Conservation (phyloP, 1,140 invertebrate species). For the Melipona quadrifasciata region DNA sequence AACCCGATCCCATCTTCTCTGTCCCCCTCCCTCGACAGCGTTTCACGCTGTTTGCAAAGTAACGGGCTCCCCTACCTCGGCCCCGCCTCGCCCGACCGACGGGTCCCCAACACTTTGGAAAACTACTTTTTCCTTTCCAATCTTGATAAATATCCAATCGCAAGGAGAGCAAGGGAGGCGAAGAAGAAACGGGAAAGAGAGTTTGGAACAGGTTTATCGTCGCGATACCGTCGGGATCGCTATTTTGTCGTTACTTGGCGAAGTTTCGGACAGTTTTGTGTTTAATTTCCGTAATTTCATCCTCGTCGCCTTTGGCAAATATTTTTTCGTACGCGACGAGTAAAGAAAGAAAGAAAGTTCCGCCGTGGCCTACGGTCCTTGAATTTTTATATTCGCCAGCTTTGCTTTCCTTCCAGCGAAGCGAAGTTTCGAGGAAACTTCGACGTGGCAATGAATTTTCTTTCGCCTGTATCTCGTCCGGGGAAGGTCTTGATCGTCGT, state of each 20-base stretch:
- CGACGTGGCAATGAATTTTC: no score
- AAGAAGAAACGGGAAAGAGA: not conserved
- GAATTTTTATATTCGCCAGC: no score
- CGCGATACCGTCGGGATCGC: not conserved
- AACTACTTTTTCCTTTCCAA: not conserved
- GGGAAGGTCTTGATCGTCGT: no score
- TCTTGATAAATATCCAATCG: constrained; percentile 1
- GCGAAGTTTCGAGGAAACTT: no score
- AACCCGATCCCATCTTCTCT: not conserved
- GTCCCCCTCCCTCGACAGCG: not conserved
- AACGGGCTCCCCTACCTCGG: not conserved
- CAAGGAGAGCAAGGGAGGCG: not conserved
- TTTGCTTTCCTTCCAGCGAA: no score
- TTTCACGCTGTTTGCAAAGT: not conserved
- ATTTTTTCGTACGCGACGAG: no score
- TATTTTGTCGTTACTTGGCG: not conserved
- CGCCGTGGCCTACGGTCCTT: no score
- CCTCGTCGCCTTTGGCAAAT: no score
- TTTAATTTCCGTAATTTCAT: no score
- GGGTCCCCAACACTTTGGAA: not conserved
- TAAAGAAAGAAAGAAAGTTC: no score
- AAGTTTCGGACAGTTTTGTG: not conserved
- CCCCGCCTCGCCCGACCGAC: not conserved
- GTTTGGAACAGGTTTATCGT: not conserved
- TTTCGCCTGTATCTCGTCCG: no score